Evolutionary conservation across 1,140 invertebrate genomes (phyloP), one percentile per base, ranked within the genome.

Genomic region (Euura saliciscinereae): DNA sequence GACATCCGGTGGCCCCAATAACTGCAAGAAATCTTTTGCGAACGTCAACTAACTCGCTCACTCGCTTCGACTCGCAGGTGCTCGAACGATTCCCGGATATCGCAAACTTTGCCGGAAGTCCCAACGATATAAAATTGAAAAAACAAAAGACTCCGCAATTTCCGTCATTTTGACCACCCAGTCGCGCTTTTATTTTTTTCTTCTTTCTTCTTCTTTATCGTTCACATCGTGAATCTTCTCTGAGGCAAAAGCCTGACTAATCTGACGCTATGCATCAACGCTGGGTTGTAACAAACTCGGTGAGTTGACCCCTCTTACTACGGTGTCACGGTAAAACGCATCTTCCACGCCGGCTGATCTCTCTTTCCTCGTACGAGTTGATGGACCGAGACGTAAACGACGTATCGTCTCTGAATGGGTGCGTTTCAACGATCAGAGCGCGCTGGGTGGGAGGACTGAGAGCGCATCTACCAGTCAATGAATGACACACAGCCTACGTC

Each of bases 1-100:
- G 43, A 28, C 66, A 42, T 67, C 66, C 66, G 66, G 66, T 44
- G 66, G 66, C 66, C 66, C 43, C 66, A 44, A 67, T 67, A 67
- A 67, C 28, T 28, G 28, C 66, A 28, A 67, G 43, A 28, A 42
- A 44, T 10, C 3, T 42, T 44, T 42, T 28, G 13, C 66, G 66
- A 44, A 67, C 66, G 66, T 3, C 28, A 28, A 28, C 28, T 11
- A 28, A 67, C 66, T 44, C 8, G 8, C 7, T 8, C 43, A 44
- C 66, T 11, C 42, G 43, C 66, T 67, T 13, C 8, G 42, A 6
- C 43, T n/a, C n/a, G n/a, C n/a, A n/a, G 13, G 13, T 8, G 66
- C 42, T 67, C 42, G 42, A 67, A 67, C 66, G 43, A 3, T 67
- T 67, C 66, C 66, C 42, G 66, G 66, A 67, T 13, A 67, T 67